Conservation (phyloP, 2,797 vertebrate genomes). For the Pteropus rufus region DNA sequence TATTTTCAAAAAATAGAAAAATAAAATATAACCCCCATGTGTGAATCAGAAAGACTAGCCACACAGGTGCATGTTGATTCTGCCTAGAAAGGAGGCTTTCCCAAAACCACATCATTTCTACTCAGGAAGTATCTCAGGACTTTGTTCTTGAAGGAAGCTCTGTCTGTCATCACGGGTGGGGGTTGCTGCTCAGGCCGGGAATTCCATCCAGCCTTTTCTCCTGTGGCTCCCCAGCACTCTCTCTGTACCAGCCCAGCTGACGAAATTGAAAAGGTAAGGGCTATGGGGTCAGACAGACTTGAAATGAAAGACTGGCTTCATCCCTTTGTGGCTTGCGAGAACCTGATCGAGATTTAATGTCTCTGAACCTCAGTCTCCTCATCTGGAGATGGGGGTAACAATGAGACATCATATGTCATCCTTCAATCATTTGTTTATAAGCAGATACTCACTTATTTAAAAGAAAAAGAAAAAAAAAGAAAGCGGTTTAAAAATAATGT, state of each 20-base stretch:
- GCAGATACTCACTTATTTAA: background rate
- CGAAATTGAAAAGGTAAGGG: background rate
- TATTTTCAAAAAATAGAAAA: constrained; percentile 70
- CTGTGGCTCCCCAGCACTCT: too few species aligned
- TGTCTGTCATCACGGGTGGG: background rate
- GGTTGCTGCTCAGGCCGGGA: background rate
- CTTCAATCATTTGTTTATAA: background rate
- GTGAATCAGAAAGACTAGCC: constrained; percentile 77
- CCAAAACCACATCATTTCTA: background rate
- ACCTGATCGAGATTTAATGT: background rate
- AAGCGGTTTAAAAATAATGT: background rate
- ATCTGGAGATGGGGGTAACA: background rate
- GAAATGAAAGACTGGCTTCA: background rate
- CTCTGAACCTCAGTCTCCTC: background rate
- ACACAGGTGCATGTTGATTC: constrained; percentile 18
- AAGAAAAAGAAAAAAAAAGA: background rate
- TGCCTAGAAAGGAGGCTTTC: background rate
- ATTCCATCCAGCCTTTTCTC: background rate
- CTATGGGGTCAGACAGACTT: background rate
- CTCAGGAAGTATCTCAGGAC: background rate
- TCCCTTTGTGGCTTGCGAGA: background rate
- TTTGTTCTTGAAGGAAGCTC: background rate
- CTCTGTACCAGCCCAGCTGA: background rate
- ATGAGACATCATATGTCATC: background rate
- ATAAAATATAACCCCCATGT: constrained; percentile 73